Conservation (phyloP, 2,797 vertebrate species). For the Sebastes taczanowskii region DNA sequence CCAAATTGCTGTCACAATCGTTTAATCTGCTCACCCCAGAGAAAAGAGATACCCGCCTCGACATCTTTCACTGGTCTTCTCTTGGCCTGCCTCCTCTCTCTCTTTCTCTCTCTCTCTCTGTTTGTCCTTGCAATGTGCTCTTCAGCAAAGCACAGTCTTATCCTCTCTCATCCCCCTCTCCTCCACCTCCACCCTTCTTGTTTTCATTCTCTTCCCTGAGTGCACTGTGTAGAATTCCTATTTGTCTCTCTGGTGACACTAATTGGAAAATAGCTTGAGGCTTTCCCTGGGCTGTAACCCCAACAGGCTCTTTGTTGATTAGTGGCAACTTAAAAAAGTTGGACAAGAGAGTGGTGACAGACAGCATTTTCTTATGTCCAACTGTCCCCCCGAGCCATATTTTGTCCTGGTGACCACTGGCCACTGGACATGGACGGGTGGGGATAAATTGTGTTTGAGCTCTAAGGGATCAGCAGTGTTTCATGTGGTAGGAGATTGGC, state of each 20-base stretch:
- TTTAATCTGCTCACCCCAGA: conserved; percentile 74
- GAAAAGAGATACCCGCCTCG: conserved; percentile 51
- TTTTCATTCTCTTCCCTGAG: conserved; percentile 45
- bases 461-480: not conserved
- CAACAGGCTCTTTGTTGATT: conserved; percentile 80
- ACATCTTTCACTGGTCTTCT: conserved; percentile 48
- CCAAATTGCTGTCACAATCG: conserved; percentile 82
- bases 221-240: conserved; percentile 71
- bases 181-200: conserved; percentile 17
- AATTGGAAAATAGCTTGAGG: conserved; percentile 85
- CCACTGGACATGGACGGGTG: not conserved
- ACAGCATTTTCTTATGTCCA: conserved; percentile 33
- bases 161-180: conserved; percentile 21
- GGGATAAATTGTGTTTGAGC: not conserved
- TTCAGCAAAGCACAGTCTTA: conserved; percentile 38
- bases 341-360: conserved; percentile 62
- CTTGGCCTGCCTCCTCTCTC: conserved; percentile 10
- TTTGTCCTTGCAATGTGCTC: conserved; percentile 56
- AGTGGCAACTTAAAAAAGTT: conserved; percentile 80
- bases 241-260: conserved; percentile 84
- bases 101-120: conserved; percentile 14
- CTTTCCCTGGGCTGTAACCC: conserved; percentile 77
- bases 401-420: conserved; percentile 14
- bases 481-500: not conserved
- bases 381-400: conserved; percentile 27